phyloP scores from a whole-genome alignment of 53 echinoderm and acorn worm species.

The Holothuria scabra region DNA sequence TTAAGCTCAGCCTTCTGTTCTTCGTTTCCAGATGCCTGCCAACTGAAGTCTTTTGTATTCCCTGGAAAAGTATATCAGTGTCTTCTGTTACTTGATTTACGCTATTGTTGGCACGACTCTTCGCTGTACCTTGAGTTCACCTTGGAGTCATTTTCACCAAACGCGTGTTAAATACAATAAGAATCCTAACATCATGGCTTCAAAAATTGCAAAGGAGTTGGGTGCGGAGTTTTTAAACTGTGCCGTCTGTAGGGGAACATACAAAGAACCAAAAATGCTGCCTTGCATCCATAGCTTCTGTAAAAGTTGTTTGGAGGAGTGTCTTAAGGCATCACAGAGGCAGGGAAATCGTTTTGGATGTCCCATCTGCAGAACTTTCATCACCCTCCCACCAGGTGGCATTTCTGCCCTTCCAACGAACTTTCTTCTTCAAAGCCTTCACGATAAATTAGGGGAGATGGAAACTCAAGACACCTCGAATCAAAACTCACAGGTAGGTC shows the following conservation, averaged over 20 bases:
- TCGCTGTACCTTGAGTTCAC: too few species aligned
- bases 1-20: too few species aligned
- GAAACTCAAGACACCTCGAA: neutral
- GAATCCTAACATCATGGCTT: slow-evolving; percentile 13
- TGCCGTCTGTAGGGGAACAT: slow-evolving; percentile 30
- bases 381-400: slow-evolving; percentile 23
- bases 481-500: neutral
- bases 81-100: too few species aligned
- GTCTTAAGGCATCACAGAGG: slow-evolving; percentile 10
- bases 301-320: slow-evolving; percentile 65
- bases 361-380: slow-evolving; percentile 17
- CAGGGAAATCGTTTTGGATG: slow-evolving; percentile 29
- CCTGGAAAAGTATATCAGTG: too few species aligned
- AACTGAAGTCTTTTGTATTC: too few species aligned
- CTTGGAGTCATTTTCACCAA: too few species aligned
- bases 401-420: slow-evolving; percentile 21
- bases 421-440: slow-evolving; percentile 32
- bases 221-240: slow-evolving; percentile 38
- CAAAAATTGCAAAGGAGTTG: slow-evolving; percentile 23
- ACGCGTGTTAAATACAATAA: too few species aligned
- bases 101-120: too few species aligned
- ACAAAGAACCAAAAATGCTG: slow-evolving; percentile 69
- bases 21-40: too few species aligned
- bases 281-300: slow-evolving; percentile 83
- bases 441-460: slow-evolving; percentile 36